Percentiles rank a stretch among this genome's conserved stretches.
Evolutionary conservation across 2,113 vertebrate genomes (phyloP).

Genomic region (Rhinoptilus africanus): DNA sequence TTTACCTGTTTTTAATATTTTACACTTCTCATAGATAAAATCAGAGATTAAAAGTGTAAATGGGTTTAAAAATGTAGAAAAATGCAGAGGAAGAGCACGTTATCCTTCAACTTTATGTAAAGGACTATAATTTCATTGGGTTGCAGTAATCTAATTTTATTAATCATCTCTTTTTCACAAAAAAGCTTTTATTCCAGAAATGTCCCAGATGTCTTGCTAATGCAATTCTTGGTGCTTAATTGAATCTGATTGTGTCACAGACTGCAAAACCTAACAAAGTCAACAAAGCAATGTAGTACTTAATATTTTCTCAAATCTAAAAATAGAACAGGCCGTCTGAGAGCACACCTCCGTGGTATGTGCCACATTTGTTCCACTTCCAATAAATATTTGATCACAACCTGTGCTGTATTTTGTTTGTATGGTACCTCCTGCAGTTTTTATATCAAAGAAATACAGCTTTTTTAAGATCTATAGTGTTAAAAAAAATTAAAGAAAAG

Average conservation of each 20-base stretch:
- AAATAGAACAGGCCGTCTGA: neutral
- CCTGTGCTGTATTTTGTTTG: neutral
- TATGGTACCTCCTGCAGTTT: neutral
- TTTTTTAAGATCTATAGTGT: neutral
- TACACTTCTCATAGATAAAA: neutral
- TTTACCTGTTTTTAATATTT: neutral
- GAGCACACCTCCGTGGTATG: neutral
- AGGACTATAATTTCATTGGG: neutral
- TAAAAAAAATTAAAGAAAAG: neutral
- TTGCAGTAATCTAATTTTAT: neutral
- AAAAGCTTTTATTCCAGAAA: neutral
- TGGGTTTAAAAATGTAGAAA: neutral
- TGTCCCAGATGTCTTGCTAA: neutral
- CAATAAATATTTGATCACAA: slow-evolving; percentile 2
- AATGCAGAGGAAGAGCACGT: neutral
- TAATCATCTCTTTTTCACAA: neutral
- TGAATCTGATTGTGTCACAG: neutral
- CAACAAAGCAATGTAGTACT: neutral
- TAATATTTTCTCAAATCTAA: neutral
- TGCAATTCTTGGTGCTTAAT: neutral
- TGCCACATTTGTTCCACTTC: neutral
- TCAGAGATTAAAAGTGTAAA: neutral
- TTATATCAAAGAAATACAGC: slow-evolving; percentile 24
- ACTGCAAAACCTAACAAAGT: neutral
- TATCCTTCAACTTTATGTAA: neutral